phyloP scores from a whole-genome alignment of 1,140 invertebrate genomes.

The Zeugodacus cucurbitae region DNA sequence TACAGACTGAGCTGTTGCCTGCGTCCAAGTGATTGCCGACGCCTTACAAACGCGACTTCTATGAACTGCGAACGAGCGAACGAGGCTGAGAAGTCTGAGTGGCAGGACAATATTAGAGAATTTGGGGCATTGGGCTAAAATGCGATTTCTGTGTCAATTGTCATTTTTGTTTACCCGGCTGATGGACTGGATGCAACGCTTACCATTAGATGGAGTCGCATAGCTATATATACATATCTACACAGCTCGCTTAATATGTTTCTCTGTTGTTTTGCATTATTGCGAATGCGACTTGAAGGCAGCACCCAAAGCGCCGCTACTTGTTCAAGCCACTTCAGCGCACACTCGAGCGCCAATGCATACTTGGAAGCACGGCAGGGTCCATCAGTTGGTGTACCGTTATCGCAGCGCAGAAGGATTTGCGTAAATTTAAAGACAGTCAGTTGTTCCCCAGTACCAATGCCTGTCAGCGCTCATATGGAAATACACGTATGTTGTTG shows the following conservation, averaged over 20 bases:
- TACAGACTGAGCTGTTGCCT: background rate
- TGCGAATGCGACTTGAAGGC: background rate
- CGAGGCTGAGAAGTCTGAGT: background rate
- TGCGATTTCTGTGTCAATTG: constrained; percentile 36
- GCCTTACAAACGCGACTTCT: background rate
- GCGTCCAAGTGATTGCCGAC: background rate
- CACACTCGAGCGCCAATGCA: background rate
- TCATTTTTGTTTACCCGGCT: constrained; percentile 20
- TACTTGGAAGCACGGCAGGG: background rate
- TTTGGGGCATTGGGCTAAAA: constrained; percentile 36
- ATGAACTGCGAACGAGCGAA: background rate
- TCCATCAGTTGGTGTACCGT: background rate
- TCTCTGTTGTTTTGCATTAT: background rate
- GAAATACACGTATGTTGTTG: background rate
- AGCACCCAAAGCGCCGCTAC: background rate
- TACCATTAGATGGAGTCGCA: background rate
- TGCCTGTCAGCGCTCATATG: background rate
- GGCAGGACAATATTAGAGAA: background rate
- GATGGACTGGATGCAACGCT: constrained; percentile 8
- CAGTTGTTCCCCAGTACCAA: background rate
- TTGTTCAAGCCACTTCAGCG: background rate
- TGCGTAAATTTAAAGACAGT: background rate
- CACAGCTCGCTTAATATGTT: background rate
- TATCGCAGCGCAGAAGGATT: background rate
- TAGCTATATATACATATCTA: background rate